These are phyloP conservation scores for Synchiropus splendidus DNA, from an alignment of 2,113 vertebrate genomes.

Conservation along the genomic window DNA sequence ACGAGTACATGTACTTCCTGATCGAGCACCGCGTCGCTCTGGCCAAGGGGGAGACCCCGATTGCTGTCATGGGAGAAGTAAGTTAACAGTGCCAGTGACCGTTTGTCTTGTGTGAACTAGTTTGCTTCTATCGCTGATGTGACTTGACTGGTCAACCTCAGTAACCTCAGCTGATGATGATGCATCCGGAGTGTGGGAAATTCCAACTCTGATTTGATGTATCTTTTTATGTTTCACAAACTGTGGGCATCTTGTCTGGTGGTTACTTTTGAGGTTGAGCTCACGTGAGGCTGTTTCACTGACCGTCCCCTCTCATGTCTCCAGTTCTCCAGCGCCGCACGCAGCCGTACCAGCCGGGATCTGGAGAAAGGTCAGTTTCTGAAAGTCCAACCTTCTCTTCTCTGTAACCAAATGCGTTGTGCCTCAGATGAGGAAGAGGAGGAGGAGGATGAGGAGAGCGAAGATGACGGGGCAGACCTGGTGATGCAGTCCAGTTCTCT, in stretches of 20 bases:
- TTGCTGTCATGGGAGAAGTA: slow-evolving; percentile 90
- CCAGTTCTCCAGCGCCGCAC: slow-evolving; percentile 75
- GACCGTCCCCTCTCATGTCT: slow-evolving; percentile 7
- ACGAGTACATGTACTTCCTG: slow-evolving; percentile 92
- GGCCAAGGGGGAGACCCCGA: slow-evolving; percentile 83
- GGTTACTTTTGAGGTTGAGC: too few species aligned
- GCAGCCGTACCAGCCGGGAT: slow-evolving; percentile 68
- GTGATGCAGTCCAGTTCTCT: slow-evolving; percentile 60
- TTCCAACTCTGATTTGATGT: too few species aligned
- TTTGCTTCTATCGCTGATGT: too few species aligned
- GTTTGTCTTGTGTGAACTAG: too few species aligned
- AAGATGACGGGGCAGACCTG: slow-evolving; percentile 76
- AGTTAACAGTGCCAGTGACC: background rate
- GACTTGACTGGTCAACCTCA: too few species aligned
- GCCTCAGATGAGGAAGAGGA: slow-evolving; percentile 68
- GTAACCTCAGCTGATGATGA: too few species aligned
- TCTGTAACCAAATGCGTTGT: background rate
- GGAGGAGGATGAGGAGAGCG: slow-evolving; percentile 83
- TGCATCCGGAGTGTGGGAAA: too few species aligned
- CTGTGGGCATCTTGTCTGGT: too few species aligned
- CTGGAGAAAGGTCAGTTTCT: slow-evolving; percentile 70
- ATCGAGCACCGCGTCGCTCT: slow-evolving; percentile 87
- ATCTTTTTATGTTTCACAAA: too few species aligned
- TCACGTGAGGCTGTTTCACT: too few species aligned
- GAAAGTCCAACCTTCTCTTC: too few species aligned